Base-by-base conservation (phyloP, 2,113 vertebrate genomes). In the Stictonetta naevosa region DNA sequence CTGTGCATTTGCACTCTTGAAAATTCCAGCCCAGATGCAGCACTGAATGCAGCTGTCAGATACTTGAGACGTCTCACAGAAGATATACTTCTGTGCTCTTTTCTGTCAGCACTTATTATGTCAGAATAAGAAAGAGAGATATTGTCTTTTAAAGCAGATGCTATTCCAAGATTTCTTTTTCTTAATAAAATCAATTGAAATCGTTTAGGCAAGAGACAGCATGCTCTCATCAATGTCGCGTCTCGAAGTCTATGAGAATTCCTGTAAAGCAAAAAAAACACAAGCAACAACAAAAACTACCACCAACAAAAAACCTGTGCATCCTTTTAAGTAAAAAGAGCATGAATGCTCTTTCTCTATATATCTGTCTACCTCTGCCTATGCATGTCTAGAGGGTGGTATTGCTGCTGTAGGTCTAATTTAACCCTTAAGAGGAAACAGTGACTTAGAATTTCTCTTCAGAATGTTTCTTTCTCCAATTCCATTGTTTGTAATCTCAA, bases 161-260 rank as follows among this genome's bases (percentile, higher is more conserved):
- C 36, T 76, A 78, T 75, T 89, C 44, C 40, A 91, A 38, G 44
- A 76, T 85, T 82, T 19, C 11, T 82, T 88, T 83, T 91, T 40
- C 86, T 83, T 83, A 90, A 88, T 38, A 76, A 85, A 91, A 90
- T 85, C 14, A 93, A 17, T 83, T 88, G 28, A 82, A 95, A 80
- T 86, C 71, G 19, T 67, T 90, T 52, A 80, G 78, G 59, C 59
- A 92, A 85, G 68, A 90, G 78, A 83, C 59, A 86, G 36, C 31
- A 67, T 80, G 55, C 33, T 77, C n/a, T 83, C 59, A 83, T 80
- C 62, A 79, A 33, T 53, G 67, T 81, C 15, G 2, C 3, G 8
- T 95, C 84, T 63, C 85, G 50, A 83, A 94, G 55, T 86, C 85
- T 95, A 63, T 83, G 36, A 46, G 36, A 90, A 92, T 96, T 95